Evolutionary conservation across 2,888 invertebrate species (phyloP).

Genomic region (Folsomia candida): DNA sequence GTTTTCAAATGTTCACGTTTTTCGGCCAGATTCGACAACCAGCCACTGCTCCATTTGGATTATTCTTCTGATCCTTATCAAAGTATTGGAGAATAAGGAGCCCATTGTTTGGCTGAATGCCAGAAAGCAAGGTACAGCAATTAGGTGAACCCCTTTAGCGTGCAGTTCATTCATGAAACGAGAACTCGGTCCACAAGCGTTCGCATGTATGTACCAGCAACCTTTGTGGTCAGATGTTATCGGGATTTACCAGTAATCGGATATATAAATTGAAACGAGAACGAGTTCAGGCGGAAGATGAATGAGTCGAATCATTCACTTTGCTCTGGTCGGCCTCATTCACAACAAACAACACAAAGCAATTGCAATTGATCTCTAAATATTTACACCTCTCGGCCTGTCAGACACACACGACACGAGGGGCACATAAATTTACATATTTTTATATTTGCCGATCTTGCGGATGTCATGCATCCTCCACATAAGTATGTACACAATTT

Average conservation of each 20-base stretch:
- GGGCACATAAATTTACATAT: too few relatives aligned
- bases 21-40: neutral
- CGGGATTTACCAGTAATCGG: slow-evolving; percentile 5
- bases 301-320: neutral
- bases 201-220: neutral
- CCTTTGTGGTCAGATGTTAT: slow-evolving; percentile 3
- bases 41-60: neutral
- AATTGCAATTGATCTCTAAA: neutral
- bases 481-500: too few relatives aligned
- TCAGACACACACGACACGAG: neutral
- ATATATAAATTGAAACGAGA: neutral
- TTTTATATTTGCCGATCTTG: too few relatives aligned
- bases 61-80: neutral
- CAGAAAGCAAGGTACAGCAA: neutral
- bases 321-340: neutral
- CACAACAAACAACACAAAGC: neutral
- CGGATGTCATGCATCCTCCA: too few relatives aligned
- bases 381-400: neutral
- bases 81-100: neutral
- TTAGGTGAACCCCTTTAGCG: neutral
- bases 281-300: neutral
- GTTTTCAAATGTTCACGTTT: neutral
- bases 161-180: neutral
- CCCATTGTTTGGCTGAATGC: neutral
- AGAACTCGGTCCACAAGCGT: neutral